These are phyloP conservation scores for Enteromius afrohamiltoni DNA, from an alignment of 2,797 vertebrate genomes.

Conservation along the genomic window DNA sequence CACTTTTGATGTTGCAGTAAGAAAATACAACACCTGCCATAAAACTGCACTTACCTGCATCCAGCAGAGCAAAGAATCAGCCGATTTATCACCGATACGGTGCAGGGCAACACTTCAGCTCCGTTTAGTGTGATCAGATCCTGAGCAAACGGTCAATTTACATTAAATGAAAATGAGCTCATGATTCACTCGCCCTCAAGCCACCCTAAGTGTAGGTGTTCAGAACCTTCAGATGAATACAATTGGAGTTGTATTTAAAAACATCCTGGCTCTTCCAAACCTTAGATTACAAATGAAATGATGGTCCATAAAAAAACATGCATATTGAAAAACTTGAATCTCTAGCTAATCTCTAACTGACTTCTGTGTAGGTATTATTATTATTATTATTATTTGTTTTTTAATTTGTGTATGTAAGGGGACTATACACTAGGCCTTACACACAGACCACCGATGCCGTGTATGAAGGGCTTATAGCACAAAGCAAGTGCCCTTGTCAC, in stretches of 20 bases:
- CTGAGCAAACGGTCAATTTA: neutral
- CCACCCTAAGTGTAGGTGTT: too few relatives aligned
- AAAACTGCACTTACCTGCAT: neutral
- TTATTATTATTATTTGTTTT: too few relatives aligned
- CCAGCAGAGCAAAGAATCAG: neutral
- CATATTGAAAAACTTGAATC: neutral
- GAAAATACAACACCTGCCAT: neutral
- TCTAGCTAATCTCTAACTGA: too few relatives aligned
- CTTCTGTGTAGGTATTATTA: neutral
- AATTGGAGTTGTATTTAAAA: neutral
- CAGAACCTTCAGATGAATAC: neutral
- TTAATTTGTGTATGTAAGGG: neutral
- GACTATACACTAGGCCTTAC: neutral
- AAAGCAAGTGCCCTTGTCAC: neutral
- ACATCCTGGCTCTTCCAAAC: neutral
- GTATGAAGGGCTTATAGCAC: neutral
- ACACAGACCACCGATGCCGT: neutral
- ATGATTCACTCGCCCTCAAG: neutral
- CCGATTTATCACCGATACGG: neutral
- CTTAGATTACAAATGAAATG: too few relatives aligned
- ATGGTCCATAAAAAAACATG: too few relatives aligned
- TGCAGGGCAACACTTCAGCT: too few relatives aligned
- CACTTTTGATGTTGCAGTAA: neutral
- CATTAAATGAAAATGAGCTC: too few relatives aligned
- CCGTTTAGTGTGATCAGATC: neutral